phyloP scores from a whole-genome alignment of 2,888 invertebrate species.

The Dasysyrphus tricinctus region DNA sequence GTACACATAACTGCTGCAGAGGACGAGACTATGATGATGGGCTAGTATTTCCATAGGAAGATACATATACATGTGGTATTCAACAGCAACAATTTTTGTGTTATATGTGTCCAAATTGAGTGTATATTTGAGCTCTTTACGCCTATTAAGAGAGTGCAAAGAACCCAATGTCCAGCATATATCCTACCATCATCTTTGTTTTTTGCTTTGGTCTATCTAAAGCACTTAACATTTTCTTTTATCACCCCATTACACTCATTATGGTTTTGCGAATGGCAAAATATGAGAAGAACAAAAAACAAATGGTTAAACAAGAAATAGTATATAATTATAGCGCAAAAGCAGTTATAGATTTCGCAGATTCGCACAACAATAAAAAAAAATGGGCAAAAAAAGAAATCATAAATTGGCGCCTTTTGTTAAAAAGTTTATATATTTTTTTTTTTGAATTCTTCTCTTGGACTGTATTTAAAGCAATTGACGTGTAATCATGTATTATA shows the following conservation, averaged over 20 bases:
- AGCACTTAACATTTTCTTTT: constrained; percentile 76
- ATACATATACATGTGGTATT: not conserved
- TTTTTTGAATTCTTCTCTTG: constrained; percentile 21
- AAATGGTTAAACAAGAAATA: constrained; percentile 29
- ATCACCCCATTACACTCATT: constrained; percentile 76
- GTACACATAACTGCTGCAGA: constrained; percentile 16
- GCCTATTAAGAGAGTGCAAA: constrained; percentile 66
- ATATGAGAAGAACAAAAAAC: not conserved
- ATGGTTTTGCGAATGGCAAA: constrained; percentile 52
- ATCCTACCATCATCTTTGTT: constrained; percentile 20
- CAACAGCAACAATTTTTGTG: constrained; percentile 38
- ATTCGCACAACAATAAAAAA: constrained; percentile 62
- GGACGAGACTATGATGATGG: constrained; percentile 36
- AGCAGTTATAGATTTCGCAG: constrained; percentile 63
- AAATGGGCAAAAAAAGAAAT: constrained; percentile 22
- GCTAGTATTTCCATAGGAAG: not conserved
- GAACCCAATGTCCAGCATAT: constrained; percentile 35
- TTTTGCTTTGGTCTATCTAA: constrained; percentile 49
- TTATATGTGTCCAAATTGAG: constrained; percentile 59
- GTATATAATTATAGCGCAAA: constrained; percentile 55
- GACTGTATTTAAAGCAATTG: constrained; percentile 49
- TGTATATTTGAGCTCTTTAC: constrained; percentile 28
- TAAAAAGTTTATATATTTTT: constrained; percentile 22
- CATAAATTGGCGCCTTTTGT: constrained; percentile 71
- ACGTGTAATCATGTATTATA: constrained; percentile 49